Evolutionary conservation across 2,888 invertebrate species (phyloP).

Genomic region (Catocala sponsa): DNA sequence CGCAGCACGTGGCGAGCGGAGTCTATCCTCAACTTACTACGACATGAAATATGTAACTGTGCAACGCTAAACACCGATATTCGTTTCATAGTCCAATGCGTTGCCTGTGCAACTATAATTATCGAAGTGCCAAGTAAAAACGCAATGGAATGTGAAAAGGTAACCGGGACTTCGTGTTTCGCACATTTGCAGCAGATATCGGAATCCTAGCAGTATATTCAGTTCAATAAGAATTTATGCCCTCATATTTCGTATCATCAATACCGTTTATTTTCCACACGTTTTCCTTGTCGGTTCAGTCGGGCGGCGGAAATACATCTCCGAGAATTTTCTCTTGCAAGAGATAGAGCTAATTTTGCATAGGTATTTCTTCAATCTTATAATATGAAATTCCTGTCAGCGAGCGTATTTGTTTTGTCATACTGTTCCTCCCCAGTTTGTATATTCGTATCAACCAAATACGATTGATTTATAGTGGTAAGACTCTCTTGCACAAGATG

Average conservation of each 20-base stretch:
- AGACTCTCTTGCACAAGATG: too few relatives aligned
- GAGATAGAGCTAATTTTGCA: conserved; percentile 53
- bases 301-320: conserved; percentile 54
- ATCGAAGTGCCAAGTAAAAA: conserved; percentile 37
- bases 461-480: too few relatives aligned
- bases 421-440: conserved; percentile 1
- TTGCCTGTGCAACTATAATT: conserved; percentile 29
- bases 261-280: conserved; percentile 65
- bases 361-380: conserved; percentile 42
- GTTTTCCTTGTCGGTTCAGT: conserved; percentile 61
- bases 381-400: conserved; percentile 32
- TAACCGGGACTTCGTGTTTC: conserved; percentile 33
- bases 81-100: conserved; percentile 37
- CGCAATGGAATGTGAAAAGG: conserved; percentile 50
- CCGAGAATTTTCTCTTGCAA: conserved; percentile 50
- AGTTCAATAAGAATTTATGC: conserved; percentile 63
- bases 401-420: conserved; percentile 24
- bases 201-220: conserved; percentile 48
- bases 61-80: conserved; percentile 14
- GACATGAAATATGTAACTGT: conserved; percentile 8
- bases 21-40: conserved; percentile 14
- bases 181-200: conserved; percentile 43
- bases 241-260: conserved; percentile 66
- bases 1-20: conserved; percentile 36
- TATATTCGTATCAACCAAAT: too few relatives aligned